Base-by-base conservation (phyloP, 2,113 vertebrate species). In the Cyanoramphus novaezelandiae region DNA sequence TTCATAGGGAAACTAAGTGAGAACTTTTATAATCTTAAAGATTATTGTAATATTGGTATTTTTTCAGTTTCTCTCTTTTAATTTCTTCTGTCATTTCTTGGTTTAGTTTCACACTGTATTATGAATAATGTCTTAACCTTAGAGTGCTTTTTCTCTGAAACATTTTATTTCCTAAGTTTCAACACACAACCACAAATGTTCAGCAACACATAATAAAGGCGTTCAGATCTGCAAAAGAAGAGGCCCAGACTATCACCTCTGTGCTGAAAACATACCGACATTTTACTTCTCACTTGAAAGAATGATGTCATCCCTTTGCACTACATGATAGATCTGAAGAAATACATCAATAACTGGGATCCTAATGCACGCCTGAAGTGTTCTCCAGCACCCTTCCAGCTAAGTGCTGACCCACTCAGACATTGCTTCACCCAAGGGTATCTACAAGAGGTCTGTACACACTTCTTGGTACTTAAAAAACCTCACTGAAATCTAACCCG, bases 261-360 rank as follows among this genome's bases (percentile, higher is more conserved):
- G n/a, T 60, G 31, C 13, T 72, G 57, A 82, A 85, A 90, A 94
- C 6, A 2, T 27, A 71, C 52, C 19, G 52, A 69, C 28, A 44
- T 64, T 87, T 85, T 72, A 44, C 6, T 83, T 92, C 80, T 67
- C 82, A 27, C 17, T 65, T 84, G 60, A 57, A 86, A 92, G 50
- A 82, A 39, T 21, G 60, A 55, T 13, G 53, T 86, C 37, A 67
- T 31, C 2, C 8, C 12, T 62, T 68, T 8, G 18, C 29, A 25
- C 28, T 29, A 13, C 47, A 17, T 10, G 15, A 25, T 41, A 35
- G 19, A 74, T 14, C 7, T 68, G 37, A 91, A 74, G 53, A 65
- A 80, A 76, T 16, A 65, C 17, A 62, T 76, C 3, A 62, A 25
- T n/a, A 82, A 28, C 41, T 52, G 57, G 89, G 44, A n/a, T 59